Conservation (phyloP, 2,888 invertebrate species). For the Chironomus tentans region DNA sequence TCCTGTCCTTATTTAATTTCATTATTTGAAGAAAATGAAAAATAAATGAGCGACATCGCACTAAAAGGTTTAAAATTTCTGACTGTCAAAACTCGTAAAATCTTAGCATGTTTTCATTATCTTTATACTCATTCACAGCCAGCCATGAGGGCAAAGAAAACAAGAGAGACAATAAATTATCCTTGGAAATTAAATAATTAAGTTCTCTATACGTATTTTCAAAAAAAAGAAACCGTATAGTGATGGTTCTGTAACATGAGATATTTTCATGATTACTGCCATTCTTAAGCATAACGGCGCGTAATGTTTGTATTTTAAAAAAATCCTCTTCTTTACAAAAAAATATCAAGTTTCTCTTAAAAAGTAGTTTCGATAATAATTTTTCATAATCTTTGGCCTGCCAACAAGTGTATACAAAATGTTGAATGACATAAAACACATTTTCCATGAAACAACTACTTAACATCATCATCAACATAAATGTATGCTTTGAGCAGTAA, state of each 20-base stretch:
- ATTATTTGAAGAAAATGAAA: background rate
- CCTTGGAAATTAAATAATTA: constrained; percentile 22
- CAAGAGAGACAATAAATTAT: constrained; percentile 12
- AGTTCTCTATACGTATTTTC: background rate
- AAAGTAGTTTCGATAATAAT: background rate
- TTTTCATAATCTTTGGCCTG: constrained; percentile 2
- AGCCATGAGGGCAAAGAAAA: background rate
- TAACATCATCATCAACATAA: background rate
- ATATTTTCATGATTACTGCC: background rate
- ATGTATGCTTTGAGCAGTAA: background rate
- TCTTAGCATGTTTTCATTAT: constrained; percentile 21
- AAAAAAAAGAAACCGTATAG: no score
- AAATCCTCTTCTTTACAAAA: background rate
- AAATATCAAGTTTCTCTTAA: constrained; percentile 1
- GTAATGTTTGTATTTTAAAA: constrained; percentile 14
- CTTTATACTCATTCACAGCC: background rate
- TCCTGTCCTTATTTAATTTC: constrained; percentile 3
- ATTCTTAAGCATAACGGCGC: constrained; percentile 18
- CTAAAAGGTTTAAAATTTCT: background rate
- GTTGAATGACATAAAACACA: constrained; percentile 22
- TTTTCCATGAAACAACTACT: constrained; percentile 5
- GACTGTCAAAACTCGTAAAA: constrained; percentile 23
- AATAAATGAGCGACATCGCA: background rate
- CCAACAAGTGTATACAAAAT: constrained; percentile 20
- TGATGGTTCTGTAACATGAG: background rate